These are phyloP conservation scores for Dinomys branickii DNA, from an alignment of 2,113 vertebrate genomes.

Conservation along the genomic window DNA sequence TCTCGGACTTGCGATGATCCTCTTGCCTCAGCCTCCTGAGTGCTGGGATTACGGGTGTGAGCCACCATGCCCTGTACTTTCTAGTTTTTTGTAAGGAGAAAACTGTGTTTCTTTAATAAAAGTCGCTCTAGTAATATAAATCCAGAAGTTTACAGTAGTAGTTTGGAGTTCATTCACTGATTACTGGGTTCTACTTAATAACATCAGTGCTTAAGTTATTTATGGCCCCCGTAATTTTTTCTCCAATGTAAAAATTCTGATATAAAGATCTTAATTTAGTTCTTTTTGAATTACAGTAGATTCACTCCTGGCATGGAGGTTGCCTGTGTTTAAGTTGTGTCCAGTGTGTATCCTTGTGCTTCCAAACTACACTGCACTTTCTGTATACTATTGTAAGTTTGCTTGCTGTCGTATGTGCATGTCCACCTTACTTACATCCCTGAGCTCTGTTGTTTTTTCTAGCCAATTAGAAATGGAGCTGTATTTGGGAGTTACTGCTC, in stretches of 20 bases:
- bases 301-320: background rate
- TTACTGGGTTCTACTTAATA: background rate
- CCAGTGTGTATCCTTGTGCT: background rate
- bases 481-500: background rate
- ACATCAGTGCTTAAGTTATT: background rate
- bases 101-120: constrained; percentile 21
- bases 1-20: too few species aligned
- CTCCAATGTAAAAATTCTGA: background rate
- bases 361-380: background rate
- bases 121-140: background rate
- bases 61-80: too few species aligned
- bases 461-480: background rate
- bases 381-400: background rate
- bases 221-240: background rate
- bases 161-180: background rate
- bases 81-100: background rate
- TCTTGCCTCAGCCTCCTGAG: too few species aligned
- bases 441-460: background rate
- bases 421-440: background rate
- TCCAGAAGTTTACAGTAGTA: background rate
- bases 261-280: background rate
- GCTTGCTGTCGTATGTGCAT: background rate
- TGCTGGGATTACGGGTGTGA: too few species aligned
- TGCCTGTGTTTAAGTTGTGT: background rate
- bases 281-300: background rate